Conservation (phyloP, 2,888 invertebrate species). For the Ophion ellenae region DNA sequence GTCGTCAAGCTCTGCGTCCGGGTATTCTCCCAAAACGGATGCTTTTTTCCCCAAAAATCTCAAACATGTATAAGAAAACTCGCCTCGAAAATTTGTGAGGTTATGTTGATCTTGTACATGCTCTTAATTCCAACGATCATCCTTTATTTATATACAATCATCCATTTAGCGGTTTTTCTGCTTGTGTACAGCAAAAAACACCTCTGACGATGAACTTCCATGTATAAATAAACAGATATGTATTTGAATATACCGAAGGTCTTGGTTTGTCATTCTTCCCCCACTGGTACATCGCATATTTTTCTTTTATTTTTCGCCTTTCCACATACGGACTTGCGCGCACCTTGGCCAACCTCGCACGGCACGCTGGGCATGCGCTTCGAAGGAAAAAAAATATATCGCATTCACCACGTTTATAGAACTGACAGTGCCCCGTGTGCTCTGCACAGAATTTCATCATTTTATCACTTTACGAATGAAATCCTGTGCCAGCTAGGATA, state of each 20-base stretch:
- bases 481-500: constrained; percentile 26
- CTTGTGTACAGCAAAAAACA: background rate
- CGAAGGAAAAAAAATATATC: background rate
- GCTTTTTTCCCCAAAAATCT: too few species aligned
- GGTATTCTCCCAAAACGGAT: too few species aligned
- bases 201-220: background rate
- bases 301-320: background rate
- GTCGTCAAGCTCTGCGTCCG: too few species aligned
- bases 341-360: constrained; percentile 32
- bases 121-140: too few species aligned
- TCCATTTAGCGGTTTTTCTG: too few species aligned
- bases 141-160: too few species aligned
- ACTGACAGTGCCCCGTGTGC: background rate
- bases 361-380: constrained; percentile 34
- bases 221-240: background rate
- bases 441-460: background rate
- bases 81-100: too few species aligned
- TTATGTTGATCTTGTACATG: too few species aligned
- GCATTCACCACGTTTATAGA: background rate
- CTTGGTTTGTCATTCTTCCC: constrained; percentile 7
- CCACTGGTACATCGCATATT: background rate
- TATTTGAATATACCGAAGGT: background rate
- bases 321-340: background rate
- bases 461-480: constrained; percentile 14
- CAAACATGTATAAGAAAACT: too few species aligned